phyloP scores from a whole-genome alignment of 2,113 vertebrate species.

The Onychostruthus taczanowskii region DNA sequence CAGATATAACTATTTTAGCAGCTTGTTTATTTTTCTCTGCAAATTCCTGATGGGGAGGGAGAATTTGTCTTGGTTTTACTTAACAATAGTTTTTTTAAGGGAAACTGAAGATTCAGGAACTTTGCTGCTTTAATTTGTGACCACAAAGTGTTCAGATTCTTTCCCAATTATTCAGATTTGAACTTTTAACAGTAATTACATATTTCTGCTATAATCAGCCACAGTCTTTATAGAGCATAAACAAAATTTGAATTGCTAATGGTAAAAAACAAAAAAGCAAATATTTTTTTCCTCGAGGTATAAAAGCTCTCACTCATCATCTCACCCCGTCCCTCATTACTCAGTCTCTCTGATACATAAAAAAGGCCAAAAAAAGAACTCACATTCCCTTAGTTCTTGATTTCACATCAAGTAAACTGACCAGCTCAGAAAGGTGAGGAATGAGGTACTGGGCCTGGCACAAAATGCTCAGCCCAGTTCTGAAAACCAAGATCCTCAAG shows the following conservation, averaged over 20 bases:
- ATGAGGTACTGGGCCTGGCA: background rate
- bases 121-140: background rate
- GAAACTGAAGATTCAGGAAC: background rate
- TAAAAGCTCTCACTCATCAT: constrained; percentile 16
- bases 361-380: background rate
- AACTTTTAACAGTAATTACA: constrained; percentile 52
- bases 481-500: background rate
- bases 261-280: background rate
- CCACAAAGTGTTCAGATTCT: background rate
- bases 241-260: constrained; percentile 51
- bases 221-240: constrained; percentile 16
- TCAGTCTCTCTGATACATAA: background rate
- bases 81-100: background rate
- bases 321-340: background rate
- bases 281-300: constrained; percentile 4
- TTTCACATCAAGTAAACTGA: background rate
- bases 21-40: background rate
- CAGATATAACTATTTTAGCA: background rate
- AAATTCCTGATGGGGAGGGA: background rate
- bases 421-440: background rate
- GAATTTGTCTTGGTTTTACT: background rate
- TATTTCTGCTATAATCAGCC: constrained; percentile 32
- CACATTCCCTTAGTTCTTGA: background rate
- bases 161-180: constrained; percentile 41
- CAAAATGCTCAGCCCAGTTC: background rate